Percentiles rank a stretch among this genome's conserved stretches.
These are phyloP conservation scores for Nerophis ophidion DNA, from an alignment of 2,113 vertebrate species.

Conservation along the genomic window DNA sequence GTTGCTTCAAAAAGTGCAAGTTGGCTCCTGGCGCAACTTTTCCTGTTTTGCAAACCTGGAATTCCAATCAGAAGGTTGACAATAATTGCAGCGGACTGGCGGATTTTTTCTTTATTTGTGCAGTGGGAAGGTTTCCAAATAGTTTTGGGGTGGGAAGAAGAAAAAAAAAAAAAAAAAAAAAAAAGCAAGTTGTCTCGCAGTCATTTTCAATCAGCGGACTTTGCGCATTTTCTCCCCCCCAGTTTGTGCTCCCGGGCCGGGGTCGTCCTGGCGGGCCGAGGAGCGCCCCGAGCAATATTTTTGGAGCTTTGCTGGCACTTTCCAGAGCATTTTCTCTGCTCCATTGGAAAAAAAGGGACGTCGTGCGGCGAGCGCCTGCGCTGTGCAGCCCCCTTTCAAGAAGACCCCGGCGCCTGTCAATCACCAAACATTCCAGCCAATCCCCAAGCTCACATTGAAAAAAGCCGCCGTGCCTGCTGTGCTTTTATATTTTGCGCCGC, in stretches of 20 bases:
- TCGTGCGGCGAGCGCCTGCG: constrained; percentile 94
- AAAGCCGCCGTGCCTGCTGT: constrained; percentile 96
- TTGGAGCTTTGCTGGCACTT: constrained; percentile 78
- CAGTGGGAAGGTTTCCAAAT: constrained; percentile 18
- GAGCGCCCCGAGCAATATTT: constrained; percentile 54
- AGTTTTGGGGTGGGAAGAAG: too few species aligned
- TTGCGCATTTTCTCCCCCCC: neutral
- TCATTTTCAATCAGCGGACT: constrained; percentile 28
- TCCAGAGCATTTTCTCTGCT: constrained; percentile 93
- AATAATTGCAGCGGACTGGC: constrained; percentile 50
- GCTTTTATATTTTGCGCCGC: constrained; percentile 95
- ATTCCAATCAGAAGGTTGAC: constrained; percentile 35
- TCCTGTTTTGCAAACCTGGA: constrained; percentile 18
- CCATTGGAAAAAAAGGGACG: constrained; percentile 92
- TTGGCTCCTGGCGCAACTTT: constrained; percentile 12
- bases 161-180: constrained; percentile 19
- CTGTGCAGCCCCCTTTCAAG: constrained; percentile 81
- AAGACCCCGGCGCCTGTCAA: constrained; percentile 95
- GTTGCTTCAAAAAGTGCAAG: neutral
- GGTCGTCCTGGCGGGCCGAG: constrained; percentile 20
- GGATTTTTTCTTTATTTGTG: constrained; percentile 29
- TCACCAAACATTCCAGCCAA: constrained; percentile 88
- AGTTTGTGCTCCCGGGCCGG: neutral
- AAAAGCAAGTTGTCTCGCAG: constrained; percentile 11
- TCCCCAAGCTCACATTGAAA: constrained; percentile 83